These are phyloP conservation scores for Formica exsecta DNA, from an alignment of 1,140 invertebrate genomes.

Conservation along the genomic window DNA sequence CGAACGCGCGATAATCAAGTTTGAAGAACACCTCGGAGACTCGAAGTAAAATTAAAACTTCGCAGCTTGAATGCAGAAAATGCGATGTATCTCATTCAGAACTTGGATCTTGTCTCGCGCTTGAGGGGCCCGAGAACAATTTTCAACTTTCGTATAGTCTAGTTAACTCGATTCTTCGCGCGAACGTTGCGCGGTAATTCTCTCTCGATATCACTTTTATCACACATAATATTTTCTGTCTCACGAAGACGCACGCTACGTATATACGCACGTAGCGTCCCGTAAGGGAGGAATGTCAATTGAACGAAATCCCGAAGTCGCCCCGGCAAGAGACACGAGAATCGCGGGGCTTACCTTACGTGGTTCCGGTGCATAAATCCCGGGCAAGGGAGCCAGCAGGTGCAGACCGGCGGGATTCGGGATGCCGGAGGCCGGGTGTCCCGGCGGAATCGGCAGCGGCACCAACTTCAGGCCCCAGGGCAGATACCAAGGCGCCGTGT, in stretches of 20 bases:
- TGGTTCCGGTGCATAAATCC: slow-evolving; percentile 85
- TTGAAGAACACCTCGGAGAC: slow-evolving; percentile 32
- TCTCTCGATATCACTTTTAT: not conserved
- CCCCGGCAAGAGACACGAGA: not conserved
- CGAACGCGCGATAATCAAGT: slow-evolving; percentile 33
- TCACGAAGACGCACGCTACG: no score
- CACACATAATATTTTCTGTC: not conserved
- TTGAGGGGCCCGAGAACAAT: slow-evolving; percentile 10
- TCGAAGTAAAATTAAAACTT: slow-evolving; percentile 44
- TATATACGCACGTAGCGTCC: no score
- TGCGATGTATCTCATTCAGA: slow-evolving; percentile 20
- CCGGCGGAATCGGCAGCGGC: slow-evolving; percentile 84
- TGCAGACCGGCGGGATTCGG: slow-evolving; percentile 83
- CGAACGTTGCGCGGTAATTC: not conserved
- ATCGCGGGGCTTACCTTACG: slow-evolving; percentile 81
- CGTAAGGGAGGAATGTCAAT: not conserved
- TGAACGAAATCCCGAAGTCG: not conserved
- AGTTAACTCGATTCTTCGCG: slow-evolving; percentile 36
- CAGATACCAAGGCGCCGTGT: slow-evolving; percentile 85
- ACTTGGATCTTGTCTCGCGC: not conserved
- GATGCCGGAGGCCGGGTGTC: slow-evolving; percentile 84
- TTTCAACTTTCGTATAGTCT: slow-evolving; percentile 9
- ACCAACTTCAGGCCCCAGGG: slow-evolving; percentile 86
- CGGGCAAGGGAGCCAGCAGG: slow-evolving; percentile 83
- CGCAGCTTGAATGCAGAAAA: slow-evolving; percentile 17